phyloP scores from a whole-genome alignment of 2,888 invertebrate species.

The Pristionchus entomophagus region DNA sequence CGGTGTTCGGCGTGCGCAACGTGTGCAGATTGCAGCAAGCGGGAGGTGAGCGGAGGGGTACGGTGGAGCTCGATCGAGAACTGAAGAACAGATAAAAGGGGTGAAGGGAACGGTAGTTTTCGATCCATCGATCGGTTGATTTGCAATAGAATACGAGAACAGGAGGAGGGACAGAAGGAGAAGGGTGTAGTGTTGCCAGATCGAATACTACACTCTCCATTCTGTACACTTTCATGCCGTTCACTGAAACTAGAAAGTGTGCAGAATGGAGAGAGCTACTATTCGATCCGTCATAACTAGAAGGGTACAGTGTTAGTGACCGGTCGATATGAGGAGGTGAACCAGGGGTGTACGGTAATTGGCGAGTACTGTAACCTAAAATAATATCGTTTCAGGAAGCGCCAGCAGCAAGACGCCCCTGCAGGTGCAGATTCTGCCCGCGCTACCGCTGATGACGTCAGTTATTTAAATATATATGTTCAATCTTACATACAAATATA shows the following conservation, averaged over 20 bases:
- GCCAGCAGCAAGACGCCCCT: slow-evolving; percentile 43
- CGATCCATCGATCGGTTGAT: background rate
- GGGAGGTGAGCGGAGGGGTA: slow-evolving; percentile 14
- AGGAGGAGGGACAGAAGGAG: too few species aligned
- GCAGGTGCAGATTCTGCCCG: slow-evolving; percentile 60
- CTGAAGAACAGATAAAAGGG: too few species aligned
- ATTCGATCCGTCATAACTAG: too few species aligned
- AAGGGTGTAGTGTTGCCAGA: too few species aligned
- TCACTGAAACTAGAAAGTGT: too few species aligned
- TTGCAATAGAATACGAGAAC: too few species aligned
- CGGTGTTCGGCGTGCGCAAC: slow-evolving; percentile 69
- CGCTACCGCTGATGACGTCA: slow-evolving; percentile 56
- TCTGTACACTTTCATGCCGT: too few species aligned
- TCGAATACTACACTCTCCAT: too few species aligned
- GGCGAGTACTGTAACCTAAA: background rate
- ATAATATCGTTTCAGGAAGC: background rate
- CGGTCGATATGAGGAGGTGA: background rate
- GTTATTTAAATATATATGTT: slow-evolving; percentile 4
- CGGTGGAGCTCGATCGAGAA: background rate
- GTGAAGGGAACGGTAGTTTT: background rate
- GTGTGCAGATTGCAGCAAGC: slow-evolving; percentile 60
- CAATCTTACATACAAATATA: too few species aligned
- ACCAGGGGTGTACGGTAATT: background rate
- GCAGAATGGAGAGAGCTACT: too few species aligned
- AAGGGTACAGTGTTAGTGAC: background rate